Base-by-base conservation (phyloP, 2,113 vertebrate genomes). In the Steatornis caripensis region DNA sequence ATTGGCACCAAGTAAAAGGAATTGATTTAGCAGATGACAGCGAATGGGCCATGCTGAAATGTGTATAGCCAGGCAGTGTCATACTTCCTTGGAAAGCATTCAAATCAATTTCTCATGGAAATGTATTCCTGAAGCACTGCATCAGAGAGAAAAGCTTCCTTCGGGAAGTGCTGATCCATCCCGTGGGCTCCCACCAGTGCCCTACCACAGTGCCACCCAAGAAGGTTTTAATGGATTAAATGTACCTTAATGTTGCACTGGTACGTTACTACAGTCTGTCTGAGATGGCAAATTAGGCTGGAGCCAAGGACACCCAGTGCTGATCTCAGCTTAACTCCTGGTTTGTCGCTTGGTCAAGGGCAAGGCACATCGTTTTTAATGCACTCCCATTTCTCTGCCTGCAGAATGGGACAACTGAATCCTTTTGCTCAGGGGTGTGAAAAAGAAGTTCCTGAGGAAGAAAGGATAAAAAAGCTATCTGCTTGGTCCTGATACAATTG, bases 21-120 rank as follows among this genome's bases (percentile, higher is more conserved):
- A 96, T 96, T 90, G 90, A 97, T 97, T 95, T 94, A 76, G 84
- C 90, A 96, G 94, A 91, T 94, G 90, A 96, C 80, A 95, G 94
- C 4, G 4, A 84, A 94, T 39, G 70, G 36, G 45, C 41, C 57
- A 76, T 48, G 65, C 87, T 91, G 89, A 60, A 72, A 91, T 62
- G 82, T 85, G 55, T 94, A 62, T 29, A 87, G 61, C 61, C 79
- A 96, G 75, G 51, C 78, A 81, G 74, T 84, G 65, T 86, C 91
- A 92, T 41, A 16, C 54, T 87, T 95, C 90, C 94, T 79, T 85
- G 65, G 85, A 92, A 95, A 93, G 93, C 78, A 34, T 70, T 95
- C 90, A 89, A 80, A 93, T 94, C 30, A 21, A 95, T 96, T 97
- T 96, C 78, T 84, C 30, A 41, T 90, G 87, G 92, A 94, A 91